A percentile compares a stretch with the other conserved stretches of the same genome.
Conservation (phyloP, 2,113 vertebrate genomes). For the Anolis sagrei region DNA sequence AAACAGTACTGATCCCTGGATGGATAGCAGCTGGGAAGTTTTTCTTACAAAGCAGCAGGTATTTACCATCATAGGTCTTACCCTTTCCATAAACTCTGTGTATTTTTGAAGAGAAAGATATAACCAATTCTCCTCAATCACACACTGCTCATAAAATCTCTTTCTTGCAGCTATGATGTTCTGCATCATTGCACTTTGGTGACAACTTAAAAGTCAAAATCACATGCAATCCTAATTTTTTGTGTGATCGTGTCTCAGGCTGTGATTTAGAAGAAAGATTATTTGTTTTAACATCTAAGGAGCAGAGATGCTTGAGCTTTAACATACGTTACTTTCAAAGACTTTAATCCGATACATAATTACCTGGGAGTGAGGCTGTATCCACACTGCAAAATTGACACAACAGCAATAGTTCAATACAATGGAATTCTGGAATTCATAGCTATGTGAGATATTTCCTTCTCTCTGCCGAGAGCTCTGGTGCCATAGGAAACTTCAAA, state of each 20-base stretch:
- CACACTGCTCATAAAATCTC: slow-evolving; percentile 12
- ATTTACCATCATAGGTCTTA: slow-evolving; percentile 24
- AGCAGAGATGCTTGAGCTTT: neutral
- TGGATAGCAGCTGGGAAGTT: neutral
- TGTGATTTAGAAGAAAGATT: slow-evolving; percentile 47
- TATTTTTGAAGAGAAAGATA: neutral
- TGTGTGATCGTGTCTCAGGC: slow-evolving; percentile 1
- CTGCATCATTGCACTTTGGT: slow-evolving; percentile 2
- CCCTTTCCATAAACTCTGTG: neutral
- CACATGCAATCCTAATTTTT: slow-evolving; percentile 15
- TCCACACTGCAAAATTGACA: no score
- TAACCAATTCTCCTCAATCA: slow-evolving; percentile 1
- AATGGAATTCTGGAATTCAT: no score
- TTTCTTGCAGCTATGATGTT: slow-evolving; percentile 1
- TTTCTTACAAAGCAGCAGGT: slow-evolving; percentile 36
- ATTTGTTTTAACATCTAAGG: slow-evolving; percentile 14
- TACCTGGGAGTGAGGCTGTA: no score
- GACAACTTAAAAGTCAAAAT: slow-evolving; percentile 42
- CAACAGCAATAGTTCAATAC: no score
- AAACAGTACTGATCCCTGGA: slow-evolving; percentile 10
- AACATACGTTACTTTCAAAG: neutral
- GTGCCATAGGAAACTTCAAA: no score
- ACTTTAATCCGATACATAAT: no score
- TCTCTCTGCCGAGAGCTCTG: no score
- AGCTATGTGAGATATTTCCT: no score